Evolutionary conservation across 2,797 vertebrate species (phyloP), one percentile per base, ranked within the genome.

Genomic region (Scolopax rusticola): DNA sequence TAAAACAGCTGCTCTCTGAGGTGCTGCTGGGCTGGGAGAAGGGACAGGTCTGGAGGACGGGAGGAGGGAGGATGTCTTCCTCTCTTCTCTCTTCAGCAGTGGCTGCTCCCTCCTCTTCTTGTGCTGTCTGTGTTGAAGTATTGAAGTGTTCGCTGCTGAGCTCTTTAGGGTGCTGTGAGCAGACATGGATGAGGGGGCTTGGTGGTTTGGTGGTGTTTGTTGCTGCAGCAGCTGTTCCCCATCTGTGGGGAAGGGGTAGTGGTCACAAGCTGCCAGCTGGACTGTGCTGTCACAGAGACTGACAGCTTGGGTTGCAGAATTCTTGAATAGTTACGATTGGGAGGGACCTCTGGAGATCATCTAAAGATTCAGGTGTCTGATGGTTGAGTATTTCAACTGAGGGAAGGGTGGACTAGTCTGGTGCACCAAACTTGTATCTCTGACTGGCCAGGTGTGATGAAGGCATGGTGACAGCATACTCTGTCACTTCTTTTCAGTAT

Each of bases 361-460:
- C 54, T 80, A 17, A 64, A 45, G 40, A 17, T 59, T 57, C 30
- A 33, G 15, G 6, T 87, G 30, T 68, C 40, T 73, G 67, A 36
- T 81, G 40, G 51, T 51, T 81, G 61, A 61, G 75, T 28, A 69
- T 74, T 53, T 56, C 43, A 48, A 1, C 57, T 70, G 75, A 63
- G 77, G 21, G 43, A 67, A 57, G 28, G 87, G 87, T 78, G 45
- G 75, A 78, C 81, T 96, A 94, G 73, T 89, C 80, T 84, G 70
- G 86, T 89, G 61, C 53, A 78, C 54, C 53, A 76, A n/a, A 68
- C 32, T 59, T 0, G 0, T 48, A 19, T 20, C 30, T 73, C 36
- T 83, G 45, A 20, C 60, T 65, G 56, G 41, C n/a, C 85, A 70
- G 88, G 24, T 76, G n/a, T 69, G 48, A 23, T 21, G 18, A 54